A percentile compares a stretch with the other conserved stretches of the same genome.
phyloP scores from a whole-genome alignment of 2,797 vertebrate species.

The Mus spretus region DNA sequence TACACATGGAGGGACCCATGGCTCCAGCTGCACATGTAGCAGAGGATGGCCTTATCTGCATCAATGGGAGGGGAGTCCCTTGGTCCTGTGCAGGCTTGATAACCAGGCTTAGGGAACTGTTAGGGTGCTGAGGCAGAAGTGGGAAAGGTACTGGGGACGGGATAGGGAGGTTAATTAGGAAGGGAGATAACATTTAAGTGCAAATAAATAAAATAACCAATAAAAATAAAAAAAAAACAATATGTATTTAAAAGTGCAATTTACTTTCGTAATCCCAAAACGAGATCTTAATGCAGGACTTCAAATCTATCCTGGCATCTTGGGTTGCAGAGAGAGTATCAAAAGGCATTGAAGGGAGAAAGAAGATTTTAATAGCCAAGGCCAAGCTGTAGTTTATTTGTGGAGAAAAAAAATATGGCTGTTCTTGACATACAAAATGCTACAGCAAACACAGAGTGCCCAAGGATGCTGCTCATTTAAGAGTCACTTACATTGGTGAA shows the following conservation, averaged over 20 bases:
- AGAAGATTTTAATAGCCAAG: slow-evolving; percentile 65
- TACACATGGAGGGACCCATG: too few relatives aligned
- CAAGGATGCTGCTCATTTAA: slow-evolving; percentile 77
- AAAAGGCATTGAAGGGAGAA: slow-evolving; percentile 63
- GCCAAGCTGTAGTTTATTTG: not conserved
- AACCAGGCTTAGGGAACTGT: too few relatives aligned
- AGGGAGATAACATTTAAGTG: too few relatives aligned
- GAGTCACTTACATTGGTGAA: slow-evolving; percentile 74
- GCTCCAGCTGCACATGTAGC: too few relatives aligned
- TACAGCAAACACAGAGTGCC: slow-evolving; percentile 70
- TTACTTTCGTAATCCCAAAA: not conserved
- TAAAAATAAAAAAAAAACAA: slow-evolving; percentile 5
- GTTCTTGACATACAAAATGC: slow-evolving; percentile 77
- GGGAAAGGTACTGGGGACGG: too few relatives aligned
- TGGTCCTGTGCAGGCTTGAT: too few relatives aligned
- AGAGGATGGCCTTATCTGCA: too few relatives aligned
- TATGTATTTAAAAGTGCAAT: slow-evolving; percentile 28
- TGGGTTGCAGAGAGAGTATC: not conserved
- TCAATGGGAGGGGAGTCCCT: too few relatives aligned
- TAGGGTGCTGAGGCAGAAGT: too few relatives aligned
- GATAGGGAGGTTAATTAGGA: too few relatives aligned
- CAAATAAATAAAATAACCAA: too few relatives aligned
- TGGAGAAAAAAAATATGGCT: slow-evolving; percentile 74
- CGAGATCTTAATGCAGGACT: not conserved
- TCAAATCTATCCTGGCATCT: not conserved